phyloP scores from a whole-genome alignment of 2,113 vertebrate genomes.

The Alaudala cheleensis region DNA sequence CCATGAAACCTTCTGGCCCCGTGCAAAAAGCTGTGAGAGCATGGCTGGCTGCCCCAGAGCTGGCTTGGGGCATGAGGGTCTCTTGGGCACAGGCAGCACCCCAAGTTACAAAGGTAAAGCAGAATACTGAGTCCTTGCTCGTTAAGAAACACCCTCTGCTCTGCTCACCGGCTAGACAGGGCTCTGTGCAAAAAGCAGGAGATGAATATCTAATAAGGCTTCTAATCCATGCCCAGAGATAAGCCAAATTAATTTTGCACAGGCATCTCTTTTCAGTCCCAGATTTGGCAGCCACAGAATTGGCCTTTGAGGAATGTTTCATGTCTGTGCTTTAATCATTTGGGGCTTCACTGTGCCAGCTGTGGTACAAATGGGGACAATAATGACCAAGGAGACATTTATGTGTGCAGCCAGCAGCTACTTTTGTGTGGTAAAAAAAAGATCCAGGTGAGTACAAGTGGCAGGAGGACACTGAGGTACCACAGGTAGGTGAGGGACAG shows the following conservation, averaged over 20 bases:
- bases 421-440: neutral
- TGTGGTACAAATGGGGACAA: neutral
- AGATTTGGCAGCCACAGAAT: neutral
- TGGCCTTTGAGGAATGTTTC: neutral
- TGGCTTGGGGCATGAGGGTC: neutral
- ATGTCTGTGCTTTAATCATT: neutral
- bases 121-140: neutral
- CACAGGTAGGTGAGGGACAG: neutral
- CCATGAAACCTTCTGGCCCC: neutral
- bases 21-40: neutral
- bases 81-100: neutral
- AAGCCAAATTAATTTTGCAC: neutral
- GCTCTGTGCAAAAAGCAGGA: neutral
- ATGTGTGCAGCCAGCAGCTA: no score
- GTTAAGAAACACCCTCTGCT: neutral
- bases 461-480: neutral
- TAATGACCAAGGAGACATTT: neutral
- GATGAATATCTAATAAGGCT: neutral
- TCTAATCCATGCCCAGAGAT: neutral
- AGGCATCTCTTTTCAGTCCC: neutral
- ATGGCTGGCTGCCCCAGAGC: neutral
- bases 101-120: neutral
- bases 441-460: accelerated
- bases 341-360: neutral
- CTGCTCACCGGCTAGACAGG: neutral